Conservation (phyloP, 2,113 vertebrate species). For the Coptodon bakossiorum region DNA sequence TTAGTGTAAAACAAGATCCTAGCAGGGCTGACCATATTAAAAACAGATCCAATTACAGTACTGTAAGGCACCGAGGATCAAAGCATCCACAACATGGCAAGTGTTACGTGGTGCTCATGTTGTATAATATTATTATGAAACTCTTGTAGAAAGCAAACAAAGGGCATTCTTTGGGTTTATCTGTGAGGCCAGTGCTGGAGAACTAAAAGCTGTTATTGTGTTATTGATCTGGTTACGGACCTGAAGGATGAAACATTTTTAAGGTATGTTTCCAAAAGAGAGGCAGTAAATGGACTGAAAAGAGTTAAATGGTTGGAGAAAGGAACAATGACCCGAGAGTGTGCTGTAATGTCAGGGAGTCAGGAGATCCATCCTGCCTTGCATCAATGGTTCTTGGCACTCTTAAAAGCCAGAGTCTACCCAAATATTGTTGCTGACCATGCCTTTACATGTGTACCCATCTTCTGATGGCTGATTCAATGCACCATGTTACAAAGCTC, state of each 20-base stretch:
- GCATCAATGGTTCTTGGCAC: not conserved
- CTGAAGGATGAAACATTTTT: not conserved
- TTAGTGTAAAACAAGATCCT: not conserved
- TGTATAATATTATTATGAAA: conserved; percentile 4
- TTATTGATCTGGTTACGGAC: not conserved
- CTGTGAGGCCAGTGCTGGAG: not conserved
- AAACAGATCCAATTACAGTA: not conserved
- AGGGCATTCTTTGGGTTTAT: not conserved
- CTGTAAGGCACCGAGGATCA: not conserved
- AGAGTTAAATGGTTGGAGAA: not conserved
- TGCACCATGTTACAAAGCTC: not conserved
- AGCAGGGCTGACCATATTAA: not conserved
- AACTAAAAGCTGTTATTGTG: not conserved
- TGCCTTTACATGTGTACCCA: not conserved
- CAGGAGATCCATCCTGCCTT: not conserved
- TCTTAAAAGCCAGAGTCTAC: not conserved
- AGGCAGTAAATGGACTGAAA: not conserved
- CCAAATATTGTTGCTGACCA: not conserved
- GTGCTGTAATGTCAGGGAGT: not conserved
- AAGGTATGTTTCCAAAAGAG: not conserved
- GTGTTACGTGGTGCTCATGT: not conserved
- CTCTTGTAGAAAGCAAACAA: not conserved
- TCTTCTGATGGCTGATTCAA: not conserved
- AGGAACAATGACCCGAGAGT: not conserved
- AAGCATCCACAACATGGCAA: not conserved